phyloP scores from a whole-genome alignment of 2,113 vertebrate genomes.

The Gymnarchus niloticus region DNA sequence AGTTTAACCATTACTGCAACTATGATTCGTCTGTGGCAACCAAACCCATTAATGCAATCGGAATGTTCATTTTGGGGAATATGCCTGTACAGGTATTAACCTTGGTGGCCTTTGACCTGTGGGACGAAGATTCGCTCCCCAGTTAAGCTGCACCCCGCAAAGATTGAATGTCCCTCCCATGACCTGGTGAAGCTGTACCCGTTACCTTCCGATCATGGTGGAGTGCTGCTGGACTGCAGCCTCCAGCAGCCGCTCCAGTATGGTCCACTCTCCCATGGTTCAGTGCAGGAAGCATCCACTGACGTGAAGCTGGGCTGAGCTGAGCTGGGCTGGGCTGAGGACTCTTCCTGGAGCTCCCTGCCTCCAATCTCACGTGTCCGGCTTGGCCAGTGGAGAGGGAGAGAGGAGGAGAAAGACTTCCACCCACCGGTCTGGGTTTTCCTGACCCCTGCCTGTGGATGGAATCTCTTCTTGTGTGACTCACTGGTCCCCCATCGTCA shows the following conservation, averaged over 20 bases:
- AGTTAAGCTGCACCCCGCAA: not conserved
- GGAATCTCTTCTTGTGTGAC: not conserved
- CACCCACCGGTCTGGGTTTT: not conserved
- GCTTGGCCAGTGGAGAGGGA: not conserved
- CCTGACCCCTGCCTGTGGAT: slow-evolving; percentile 3
- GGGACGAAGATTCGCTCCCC: not conserved
- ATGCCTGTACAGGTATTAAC: not conserved
- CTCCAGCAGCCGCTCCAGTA: slow-evolving; percentile 96
- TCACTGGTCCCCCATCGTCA: slow-evolving; percentile 5
- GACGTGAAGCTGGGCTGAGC: slow-evolving; percentile 15
- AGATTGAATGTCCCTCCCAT: not conserved
- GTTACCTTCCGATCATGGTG: slow-evolving; percentile 98
- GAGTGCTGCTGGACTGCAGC: slow-evolving; percentile 98
- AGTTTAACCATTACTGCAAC: not conserved
- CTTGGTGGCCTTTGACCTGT: no score
- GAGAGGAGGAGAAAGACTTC: not conserved
- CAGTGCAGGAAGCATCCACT: slow-evolving; percentile 52
- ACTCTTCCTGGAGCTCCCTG: not conserved
- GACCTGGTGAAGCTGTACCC: not conserved
- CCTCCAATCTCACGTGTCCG: not conserved
- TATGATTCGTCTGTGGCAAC: not conserved
- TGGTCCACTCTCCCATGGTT: slow-evolving; percentile 99
- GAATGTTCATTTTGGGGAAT: not conserved
- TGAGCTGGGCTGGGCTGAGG: not conserved
- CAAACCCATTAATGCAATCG: not conserved